Evolutionary conservation across 1,140 invertebrate genomes (phyloP), one percentile per base, ranked within the genome.

Genomic region (Aphelinus certus): DNA sequence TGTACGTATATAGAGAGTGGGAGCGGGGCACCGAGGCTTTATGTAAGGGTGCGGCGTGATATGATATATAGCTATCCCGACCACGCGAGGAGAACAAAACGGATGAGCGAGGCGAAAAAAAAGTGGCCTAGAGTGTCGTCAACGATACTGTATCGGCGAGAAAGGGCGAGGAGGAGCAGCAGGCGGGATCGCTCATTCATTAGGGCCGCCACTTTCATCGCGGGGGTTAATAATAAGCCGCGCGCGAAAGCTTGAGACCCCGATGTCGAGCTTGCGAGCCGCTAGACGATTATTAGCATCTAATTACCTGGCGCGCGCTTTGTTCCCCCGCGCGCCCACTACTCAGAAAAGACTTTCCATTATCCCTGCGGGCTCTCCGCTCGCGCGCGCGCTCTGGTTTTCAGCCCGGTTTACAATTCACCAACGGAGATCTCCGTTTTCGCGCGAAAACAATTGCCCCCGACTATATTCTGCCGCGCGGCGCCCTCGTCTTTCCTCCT

Each of bases 251-350:
- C 76, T 68, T 69, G 26, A 72, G 70, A 73, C 76, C 71, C 73
- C 73, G 69, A 47, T 45, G 75, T 73, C 75, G 64, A 72, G 69
- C 73, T 77, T 75, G 76, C 76, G 74, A 73, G 74, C 76, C 48
- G 69, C 51, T 9, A 9, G 9, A 53, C 80, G 81, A 83, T 86
- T 86, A 86, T 87, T 87, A 86, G 81, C 81, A 83, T 84, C 83
- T 86, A 85, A 86, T 87, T 85, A 86, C 79, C 79, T 83, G 67
- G 64, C 74, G 4, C 2, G 58, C 57, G 5, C 60, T 75, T 75
- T 75, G 76, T 79, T 77, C 78, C 76, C 64, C 67, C 71, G 64
- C 62, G 45, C 66, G 62, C 51, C 4, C 51, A 61, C 71, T n/a
- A 1, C 46, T 47, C 49, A 65, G 26, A 69, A 70, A 47, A 73